phyloP scores from a whole-genome alignment of 2,113 vertebrate genomes.

The Hypocryptadius cinnamomeus region DNA sequence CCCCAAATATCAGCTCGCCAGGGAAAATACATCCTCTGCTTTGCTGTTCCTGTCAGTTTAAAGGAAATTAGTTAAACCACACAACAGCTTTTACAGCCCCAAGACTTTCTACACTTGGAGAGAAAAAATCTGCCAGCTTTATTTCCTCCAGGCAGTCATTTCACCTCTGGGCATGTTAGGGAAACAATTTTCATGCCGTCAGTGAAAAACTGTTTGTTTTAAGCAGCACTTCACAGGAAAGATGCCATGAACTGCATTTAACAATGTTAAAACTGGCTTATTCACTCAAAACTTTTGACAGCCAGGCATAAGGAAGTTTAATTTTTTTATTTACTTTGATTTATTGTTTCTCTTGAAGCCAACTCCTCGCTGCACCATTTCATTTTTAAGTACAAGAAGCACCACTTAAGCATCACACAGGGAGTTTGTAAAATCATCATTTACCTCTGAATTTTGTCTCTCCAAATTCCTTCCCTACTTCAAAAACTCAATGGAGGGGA shows the following conservation, averaged over 20 bases:
- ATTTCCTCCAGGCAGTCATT: not conserved
- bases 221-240: not conserved
- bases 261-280: not conserved
- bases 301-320: not conserved
- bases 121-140: not conserved
- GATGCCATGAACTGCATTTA: not conserved
- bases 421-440: not conserved
- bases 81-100: not conserved
- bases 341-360: not conserved
- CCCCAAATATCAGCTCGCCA: constrained; percentile 4
- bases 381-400: not conserved
- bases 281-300: not conserved
- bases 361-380: not conserved
- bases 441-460: not conserved
- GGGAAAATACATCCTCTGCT: not conserved
- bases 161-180: not conserved
- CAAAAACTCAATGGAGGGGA: not conserved
- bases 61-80: constrained; percentile 3
- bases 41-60: not conserved
- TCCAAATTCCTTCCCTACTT: not conserved
- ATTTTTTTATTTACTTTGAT: not conserved
- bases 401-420: not conserved
- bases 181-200: not conserved
- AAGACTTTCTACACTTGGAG: not conserved
- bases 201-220: not conserved